phyloP scores from a whole-genome alignment of 2,113 vertebrate species.

The Amazona guildingii region DNA sequence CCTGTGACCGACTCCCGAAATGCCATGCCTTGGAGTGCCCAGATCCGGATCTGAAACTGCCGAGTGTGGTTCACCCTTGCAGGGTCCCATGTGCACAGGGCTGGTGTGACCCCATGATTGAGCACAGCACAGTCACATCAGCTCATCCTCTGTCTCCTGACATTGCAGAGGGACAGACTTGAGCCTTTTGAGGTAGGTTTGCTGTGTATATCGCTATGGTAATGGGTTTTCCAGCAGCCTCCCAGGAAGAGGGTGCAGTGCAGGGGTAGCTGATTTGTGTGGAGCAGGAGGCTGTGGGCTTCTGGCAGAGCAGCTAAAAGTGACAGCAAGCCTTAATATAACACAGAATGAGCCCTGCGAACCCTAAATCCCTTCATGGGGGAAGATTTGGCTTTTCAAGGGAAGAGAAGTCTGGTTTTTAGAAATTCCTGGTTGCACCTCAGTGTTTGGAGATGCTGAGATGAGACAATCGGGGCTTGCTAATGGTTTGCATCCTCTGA shows the following conservation, averaged over 20 bases:
- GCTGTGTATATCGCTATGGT: fast-evolving
- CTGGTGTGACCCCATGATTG: not conserved
- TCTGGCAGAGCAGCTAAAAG: not conserved
- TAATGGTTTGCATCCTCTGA: not conserved
- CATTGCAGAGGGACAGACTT: fast-evolving
- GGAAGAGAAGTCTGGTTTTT: not conserved
- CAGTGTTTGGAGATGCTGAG: fast-evolving
- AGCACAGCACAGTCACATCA: not conserved
- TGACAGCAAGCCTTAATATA: too few species aligned
- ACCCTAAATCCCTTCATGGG: not conserved
- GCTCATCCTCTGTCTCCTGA: not conserved
- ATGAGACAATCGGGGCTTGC: not conserved
- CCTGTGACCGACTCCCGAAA: not conserved
- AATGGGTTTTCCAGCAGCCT: not conserved
- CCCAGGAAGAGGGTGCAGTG: not conserved
- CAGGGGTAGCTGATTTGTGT: not conserved
- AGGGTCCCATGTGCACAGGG: not conserved
- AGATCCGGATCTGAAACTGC: not conserved
- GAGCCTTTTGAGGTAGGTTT: not conserved
- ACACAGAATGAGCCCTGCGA: fast-evolving
- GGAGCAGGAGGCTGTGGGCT: not conserved
- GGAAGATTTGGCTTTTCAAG: not conserved
- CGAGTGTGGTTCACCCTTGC: fast-evolving
- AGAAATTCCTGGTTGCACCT: not conserved
- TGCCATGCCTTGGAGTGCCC: fast-evolving